Percentiles rank a stretch among this genome's conserved stretches.
Conservation (phyloP, 2,888 invertebrate genomes). For the Standfussiana lucernea region DNA sequence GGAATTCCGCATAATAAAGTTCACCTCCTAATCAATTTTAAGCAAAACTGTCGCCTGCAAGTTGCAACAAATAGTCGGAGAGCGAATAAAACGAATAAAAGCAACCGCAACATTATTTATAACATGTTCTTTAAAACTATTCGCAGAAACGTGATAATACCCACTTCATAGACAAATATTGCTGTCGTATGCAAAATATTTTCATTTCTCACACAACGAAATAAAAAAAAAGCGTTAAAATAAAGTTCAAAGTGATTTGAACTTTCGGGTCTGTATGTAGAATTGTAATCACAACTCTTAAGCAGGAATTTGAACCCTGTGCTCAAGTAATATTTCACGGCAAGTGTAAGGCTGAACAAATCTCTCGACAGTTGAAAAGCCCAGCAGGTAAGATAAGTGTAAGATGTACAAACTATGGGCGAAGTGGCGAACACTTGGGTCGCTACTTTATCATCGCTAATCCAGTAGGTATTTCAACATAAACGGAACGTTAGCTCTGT, state of each 20-base stretch:
- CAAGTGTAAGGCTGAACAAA: constrained; percentile 58
- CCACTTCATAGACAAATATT: not conserved
- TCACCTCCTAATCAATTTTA: not conserved
- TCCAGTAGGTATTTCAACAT: constrained; percentile 43
- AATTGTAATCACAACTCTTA: constrained; percentile 57
- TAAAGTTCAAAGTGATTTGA: not conserved
- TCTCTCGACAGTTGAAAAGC: constrained; percentile 62
- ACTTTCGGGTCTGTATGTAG: constrained; percentile 36
- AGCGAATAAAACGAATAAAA: constrained; percentile 4
- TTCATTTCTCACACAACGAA: not conserved
- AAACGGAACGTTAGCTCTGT: constrained; percentile 11
- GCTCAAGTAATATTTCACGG: constrained; percentile 63
- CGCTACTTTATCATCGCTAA: constrained; percentile 57
- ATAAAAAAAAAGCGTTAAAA: not conserved
- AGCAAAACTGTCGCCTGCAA: not conserved
- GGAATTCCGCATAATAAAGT: not conserved
- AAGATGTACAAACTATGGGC: constrained; percentile 52
- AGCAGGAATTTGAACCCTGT: constrained; percentile 55
- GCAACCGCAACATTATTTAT: no score
- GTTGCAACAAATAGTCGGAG: not conserved
- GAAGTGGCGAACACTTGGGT: constrained; percentile 33
- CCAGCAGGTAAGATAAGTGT: constrained; percentile 62
- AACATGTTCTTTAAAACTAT: not conserved
- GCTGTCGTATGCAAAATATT: not conserved
- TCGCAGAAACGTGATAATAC: not conserved